Evolutionary conservation across 1,140 invertebrate species (phyloP), one percentile per base, ranked within the genome.

Genomic region (Aculops lycopersici): DNA sequence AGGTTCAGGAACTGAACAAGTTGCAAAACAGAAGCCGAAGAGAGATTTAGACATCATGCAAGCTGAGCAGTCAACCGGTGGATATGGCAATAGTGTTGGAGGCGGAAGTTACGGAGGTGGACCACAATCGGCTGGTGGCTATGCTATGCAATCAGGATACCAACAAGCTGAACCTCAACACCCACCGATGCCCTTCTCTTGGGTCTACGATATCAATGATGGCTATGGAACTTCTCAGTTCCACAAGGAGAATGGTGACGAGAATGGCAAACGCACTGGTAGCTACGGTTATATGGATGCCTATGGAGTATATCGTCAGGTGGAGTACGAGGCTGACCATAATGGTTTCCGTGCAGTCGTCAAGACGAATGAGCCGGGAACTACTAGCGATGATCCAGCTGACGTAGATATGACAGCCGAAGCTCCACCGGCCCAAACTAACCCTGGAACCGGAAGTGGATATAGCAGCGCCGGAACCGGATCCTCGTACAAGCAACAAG

Each of bases 341-440:
- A 41, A 45, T 36, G 47, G 47, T 31, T 49, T 49, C 42, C 21
- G 35, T 2, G 47, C 47, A 17, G 47, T 41, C 13, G 43, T 49
- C 19, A 39, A 39, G 17, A 45, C 43, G 17, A 49, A 49, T 17
- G 47, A 49, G 37, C 47, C 47, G 1, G 46, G 46, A 21, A 40
- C 46, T 3, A 41, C 40, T 15, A 41, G 37, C 3, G 44, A 17
- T 3, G 39, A 42, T 40, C 46, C 48, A 8, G 48, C 49, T 35
- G 48, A 49, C 36, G 46, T 45, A 20, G 41, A 40, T 16, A 36
- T 45, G 20, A 45, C 35, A 3, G 45, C 44, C 3, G 42, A 49
- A 35, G 39, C 41, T 17, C 47, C 46, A 15, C 45, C 47, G 14
- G 41, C 35, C 8, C 19, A 3, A 13, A 8, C 4, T 21, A 3